phyloP scores from a whole-genome alignment of 2,797 vertebrate genomes.

The Dicrostonyx torquatus region DNA sequence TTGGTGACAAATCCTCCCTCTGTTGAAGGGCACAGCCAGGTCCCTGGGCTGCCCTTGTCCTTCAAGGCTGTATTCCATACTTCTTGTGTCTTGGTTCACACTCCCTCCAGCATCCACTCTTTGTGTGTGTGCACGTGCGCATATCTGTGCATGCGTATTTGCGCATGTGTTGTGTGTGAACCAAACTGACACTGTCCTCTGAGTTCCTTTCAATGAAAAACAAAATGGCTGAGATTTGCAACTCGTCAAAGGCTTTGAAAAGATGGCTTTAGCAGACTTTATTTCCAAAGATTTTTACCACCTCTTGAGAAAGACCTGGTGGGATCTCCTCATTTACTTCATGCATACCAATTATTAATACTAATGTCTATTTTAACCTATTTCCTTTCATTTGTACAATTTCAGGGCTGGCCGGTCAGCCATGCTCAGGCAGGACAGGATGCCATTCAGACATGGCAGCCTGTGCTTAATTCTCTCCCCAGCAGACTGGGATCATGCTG shows the following conservation, averaged over 20 bases:
- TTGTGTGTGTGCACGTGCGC: not conserved
- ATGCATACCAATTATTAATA: conserved; percentile 59
- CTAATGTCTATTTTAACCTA: conserved; percentile 58
- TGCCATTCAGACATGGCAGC: conserved; percentile 1
- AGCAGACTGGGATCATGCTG: not conserved
- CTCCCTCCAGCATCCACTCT: not conserved
- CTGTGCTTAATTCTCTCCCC: conserved; percentile 47
- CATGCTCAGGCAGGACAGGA: not conserved
- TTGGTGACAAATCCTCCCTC: conserved; percentile 3
- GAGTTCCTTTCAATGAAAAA: conserved; percentile 32
- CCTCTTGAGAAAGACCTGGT: conserved; percentile 32
- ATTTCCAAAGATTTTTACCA: conserved; percentile 52
- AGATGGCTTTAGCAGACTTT: conserved; percentile 64
- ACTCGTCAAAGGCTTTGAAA: conserved; percentile 65
- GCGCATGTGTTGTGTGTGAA: not conserved
- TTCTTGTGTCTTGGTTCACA: not conserved
- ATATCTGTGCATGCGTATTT: not conserved
- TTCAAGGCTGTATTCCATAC: not conserved
- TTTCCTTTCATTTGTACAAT: conserved; percentile 64
- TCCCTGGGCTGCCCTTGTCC: conserved; percentile 40
- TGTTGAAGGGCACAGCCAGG: conserved; percentile 56
- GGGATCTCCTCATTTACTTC: conserved; percentile 41
- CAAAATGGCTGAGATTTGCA: conserved; percentile 49
- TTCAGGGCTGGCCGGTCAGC: conserved; percentile 58
- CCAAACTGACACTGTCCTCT: conserved; percentile 1